These are phyloP conservation scores for Drosophila hamatofila DNA, from an alignment of 2,888 invertebrate genomes.

Conservation along the genomic window DNA sequence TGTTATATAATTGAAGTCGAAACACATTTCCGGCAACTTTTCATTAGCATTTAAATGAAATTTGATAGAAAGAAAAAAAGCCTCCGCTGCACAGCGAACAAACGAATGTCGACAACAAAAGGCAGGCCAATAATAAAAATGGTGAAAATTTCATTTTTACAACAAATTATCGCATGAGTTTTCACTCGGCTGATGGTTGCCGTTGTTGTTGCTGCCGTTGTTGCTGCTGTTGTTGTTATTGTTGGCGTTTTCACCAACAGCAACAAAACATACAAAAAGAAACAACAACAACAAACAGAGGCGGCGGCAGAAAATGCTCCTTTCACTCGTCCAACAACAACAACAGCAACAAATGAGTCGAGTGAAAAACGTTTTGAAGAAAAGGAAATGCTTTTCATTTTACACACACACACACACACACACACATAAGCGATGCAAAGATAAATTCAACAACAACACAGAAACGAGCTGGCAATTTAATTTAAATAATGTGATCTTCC, in stretches of 20 bases:
- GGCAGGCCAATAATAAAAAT: conserved; percentile 70
- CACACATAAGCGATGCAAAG: conserved; percentile 49
- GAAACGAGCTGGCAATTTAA: conserved; percentile 71
- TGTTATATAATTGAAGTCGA: conserved; percentile 69
- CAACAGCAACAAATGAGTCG: conserved; percentile 49
- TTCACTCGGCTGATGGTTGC: conserved; percentile 63
- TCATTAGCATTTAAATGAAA: conserved; percentile 80
- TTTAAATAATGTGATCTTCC: conserved; percentile 83
- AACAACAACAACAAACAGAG: conserved; percentile 22
- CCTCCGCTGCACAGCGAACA: conserved; percentile 6
- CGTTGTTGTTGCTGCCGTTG: not conserved
- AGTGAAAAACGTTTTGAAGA: conserved; percentile 72
- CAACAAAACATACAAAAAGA: conserved; percentile 39
- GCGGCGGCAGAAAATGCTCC: conserved; percentile 62
- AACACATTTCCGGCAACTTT: conserved; percentile 72
- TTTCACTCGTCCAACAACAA: conserved; percentile 68
- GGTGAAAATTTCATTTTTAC: conserved; percentile 79
- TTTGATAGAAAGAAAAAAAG: conserved; percentile 57
- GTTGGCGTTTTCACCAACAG: conserved; percentile 54
- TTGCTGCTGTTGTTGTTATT: not conserved
- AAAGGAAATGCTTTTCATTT: conserved; percentile 79
- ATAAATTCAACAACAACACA: conserved; percentile 55
- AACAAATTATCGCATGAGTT: conserved; percentile 82
- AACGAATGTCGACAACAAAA: conserved; percentile 60
- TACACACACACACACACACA: conserved; percentile 24